These are phyloP conservation scores for Enteromius viviparus DNA, from an alignment of 2,797 vertebrate species.

Conservation along the genomic window DNA sequence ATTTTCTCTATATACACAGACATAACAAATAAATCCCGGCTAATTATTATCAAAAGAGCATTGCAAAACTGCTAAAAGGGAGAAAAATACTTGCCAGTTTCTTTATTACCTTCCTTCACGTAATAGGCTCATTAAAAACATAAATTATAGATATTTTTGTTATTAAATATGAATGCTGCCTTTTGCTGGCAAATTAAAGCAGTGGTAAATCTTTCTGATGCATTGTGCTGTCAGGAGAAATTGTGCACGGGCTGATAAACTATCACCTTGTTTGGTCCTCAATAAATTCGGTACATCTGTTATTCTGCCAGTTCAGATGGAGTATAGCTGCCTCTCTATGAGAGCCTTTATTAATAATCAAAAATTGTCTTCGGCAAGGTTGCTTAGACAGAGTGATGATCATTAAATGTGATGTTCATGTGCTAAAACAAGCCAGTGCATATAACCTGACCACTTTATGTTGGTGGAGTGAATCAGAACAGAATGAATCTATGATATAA, in stretches of 20 bases:
- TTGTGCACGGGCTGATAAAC: conserved; percentile 45
- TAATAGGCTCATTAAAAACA: conserved; percentile 54
- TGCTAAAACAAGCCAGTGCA: conserved; percentile 18
- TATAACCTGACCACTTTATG: not conserved
- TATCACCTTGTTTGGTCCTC: conserved; percentile 47
- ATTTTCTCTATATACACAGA: not conserved
- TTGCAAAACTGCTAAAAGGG: not conserved
- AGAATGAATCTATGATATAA: not conserved
- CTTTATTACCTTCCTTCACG: conserved; percentile 31
- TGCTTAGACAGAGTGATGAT: conserved; percentile 6
- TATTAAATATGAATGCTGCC: conserved; percentile 58
- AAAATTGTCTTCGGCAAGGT: conserved; percentile 17
- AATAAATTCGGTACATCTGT: conserved; percentile 39
- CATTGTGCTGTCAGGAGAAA: conserved; percentile 42
- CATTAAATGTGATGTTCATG: conserved; percentile 2
- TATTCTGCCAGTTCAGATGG: conserved; percentile 44
- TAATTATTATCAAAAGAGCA: not conserved
- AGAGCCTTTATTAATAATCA: conserved; percentile 47
- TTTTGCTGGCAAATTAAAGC: conserved; percentile 46
- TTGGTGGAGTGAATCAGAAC: not conserved
- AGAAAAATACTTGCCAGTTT: conserved; percentile 33
- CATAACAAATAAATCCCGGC: conserved; percentile 1
- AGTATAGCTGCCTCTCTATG: conserved; percentile 29
- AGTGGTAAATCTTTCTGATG: conserved; percentile 54
- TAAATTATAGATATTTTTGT: conserved; percentile 48